phyloP scores from a whole-genome alignment of 2,888 invertebrate species.

The Leucophora obtusa region DNA sequence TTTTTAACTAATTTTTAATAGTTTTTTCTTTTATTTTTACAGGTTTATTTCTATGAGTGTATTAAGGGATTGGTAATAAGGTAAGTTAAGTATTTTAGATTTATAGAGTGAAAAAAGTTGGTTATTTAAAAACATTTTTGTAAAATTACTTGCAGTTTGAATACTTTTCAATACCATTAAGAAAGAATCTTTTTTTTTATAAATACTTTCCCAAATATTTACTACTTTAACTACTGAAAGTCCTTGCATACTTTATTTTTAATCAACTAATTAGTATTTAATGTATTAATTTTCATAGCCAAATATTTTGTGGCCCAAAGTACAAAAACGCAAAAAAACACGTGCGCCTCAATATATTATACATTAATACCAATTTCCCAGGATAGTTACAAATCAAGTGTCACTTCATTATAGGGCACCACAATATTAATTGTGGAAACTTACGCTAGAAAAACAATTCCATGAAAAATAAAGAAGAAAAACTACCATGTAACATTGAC shows the following conservation, averaged over 20 bases:
- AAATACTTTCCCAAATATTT: no score
- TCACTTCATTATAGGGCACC: slow-evolving; percentile 23
- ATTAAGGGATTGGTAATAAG: no score
- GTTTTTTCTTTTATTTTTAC: no score
- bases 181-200: no score
- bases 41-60: no score
- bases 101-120: no score
- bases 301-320: background rate
- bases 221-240: no score
- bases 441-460: background rate
- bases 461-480: background rate
- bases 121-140: no score
- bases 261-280: slow-evolving; percentile 43
- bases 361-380: slow-evolving; percentile 47
- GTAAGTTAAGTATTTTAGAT: no score
- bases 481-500: slow-evolving; percentile 23
- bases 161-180: no score
- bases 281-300: slow-evolving; percentile 10
- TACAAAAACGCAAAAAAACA: background rate
- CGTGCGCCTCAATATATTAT: slow-evolving; percentile 48
- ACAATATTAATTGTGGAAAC: background rate
- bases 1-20: no score
- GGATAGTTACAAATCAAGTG: slow-evolving; percentile 49
- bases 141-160: no score
- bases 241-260: background rate